These are phyloP conservation scores for Hestina assimilis DNA, from an alignment of 1,140 invertebrate genomes.

Conservation along the genomic window DNA sequence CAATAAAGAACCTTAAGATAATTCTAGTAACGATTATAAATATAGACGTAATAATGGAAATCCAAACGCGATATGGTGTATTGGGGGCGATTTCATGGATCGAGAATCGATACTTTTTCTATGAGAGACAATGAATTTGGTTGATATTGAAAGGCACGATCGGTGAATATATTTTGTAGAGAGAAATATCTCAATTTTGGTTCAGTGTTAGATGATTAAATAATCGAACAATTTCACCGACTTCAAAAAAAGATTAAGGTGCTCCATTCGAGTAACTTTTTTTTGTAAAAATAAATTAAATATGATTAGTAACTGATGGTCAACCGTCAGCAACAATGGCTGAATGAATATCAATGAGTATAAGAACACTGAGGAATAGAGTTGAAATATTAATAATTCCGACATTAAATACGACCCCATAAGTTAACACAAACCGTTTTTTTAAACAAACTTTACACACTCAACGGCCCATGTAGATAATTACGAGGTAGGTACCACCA, in stretches of 20 bases:
- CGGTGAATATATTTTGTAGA: background rate
- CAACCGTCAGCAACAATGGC: too few species aligned
- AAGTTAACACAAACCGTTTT: background rate
- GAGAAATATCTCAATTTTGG: background rate
- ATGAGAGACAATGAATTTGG: slow-evolving; percentile 1
- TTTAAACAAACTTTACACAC: background rate
- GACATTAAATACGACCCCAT: too few species aligned
- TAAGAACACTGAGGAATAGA: too few species aligned
- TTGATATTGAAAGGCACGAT: background rate
- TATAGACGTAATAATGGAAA: slow-evolving; percentile 7
- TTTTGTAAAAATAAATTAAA: too few species aligned
- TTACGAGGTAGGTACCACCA: too few species aligned
- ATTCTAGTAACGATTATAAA: background rate
- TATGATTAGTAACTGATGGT: too few species aligned
- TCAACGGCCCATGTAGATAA: too few species aligned
- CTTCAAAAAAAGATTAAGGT: too few species aligned
- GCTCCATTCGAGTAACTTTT: too few species aligned
- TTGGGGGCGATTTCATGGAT: slow-evolving; percentile 28
- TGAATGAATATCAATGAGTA: too few species aligned
- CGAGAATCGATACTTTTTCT: slow-evolving; percentile 24
- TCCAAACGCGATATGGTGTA: slow-evolving; percentile 16
- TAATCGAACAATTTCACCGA: too few species aligned
- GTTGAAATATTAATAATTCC: too few species aligned
- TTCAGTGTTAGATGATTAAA: background rate
- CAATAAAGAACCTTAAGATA: background rate